phyloP scores from a whole-genome alignment of 2,888 invertebrate genomes.

The Caenorhabditis imperialis region DNA sequence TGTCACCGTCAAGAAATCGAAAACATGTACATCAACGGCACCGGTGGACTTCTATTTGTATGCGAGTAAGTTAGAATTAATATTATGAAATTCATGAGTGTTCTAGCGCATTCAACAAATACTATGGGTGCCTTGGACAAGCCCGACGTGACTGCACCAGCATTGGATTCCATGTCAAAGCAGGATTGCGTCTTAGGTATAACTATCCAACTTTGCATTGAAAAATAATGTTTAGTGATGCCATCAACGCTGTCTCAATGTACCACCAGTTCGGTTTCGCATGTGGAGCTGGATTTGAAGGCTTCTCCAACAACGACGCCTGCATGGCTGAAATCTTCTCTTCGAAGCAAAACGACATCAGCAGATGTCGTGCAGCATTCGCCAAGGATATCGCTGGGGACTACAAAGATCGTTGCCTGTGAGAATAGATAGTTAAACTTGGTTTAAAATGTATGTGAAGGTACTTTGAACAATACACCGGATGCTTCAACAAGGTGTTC shows the following conservation, averaged over 20 bases:
- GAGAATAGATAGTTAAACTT: background rate
- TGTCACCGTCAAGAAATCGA: slow-evolving; percentile 60
- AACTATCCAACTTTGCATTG: background rate
- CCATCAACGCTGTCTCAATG: slow-evolving; percentile 47
- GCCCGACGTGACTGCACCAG: slow-evolving; percentile 51
- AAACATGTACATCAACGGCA: slow-evolving; percentile 54
- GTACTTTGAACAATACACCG: slow-evolving; percentile 48
- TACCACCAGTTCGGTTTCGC: slow-evolving; percentile 62
- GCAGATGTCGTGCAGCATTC: slow-evolving; percentile 34
- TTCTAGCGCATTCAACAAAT: slow-evolving; percentile 52
- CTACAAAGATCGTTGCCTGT: slow-evolving; percentile 41
- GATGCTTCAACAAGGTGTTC: slow-evolving; percentile 54
- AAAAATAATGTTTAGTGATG: slow-evolving; percentile 30
- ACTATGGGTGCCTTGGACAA: slow-evolving; percentile 54
- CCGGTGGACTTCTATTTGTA: slow-evolving; percentile 46
- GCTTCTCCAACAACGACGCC: slow-evolving; percentile 42
- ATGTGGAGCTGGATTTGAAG: slow-evolving; percentile 61
- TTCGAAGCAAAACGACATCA: slow-evolving; percentile 14
- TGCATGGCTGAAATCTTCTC: slow-evolving; percentile 46
- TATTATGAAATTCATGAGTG: background rate
- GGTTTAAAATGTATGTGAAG: slow-evolving; percentile 26
- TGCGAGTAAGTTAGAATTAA: slow-evolving; percentile 53
- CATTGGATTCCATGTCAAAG: slow-evolving; percentile 47
- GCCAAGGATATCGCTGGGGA: slow-evolving; percentile 18
- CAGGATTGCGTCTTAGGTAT: slow-evolving; percentile 47